Evolutionary conservation across 1,140 invertebrate genomes (phyloP).

Genomic region (Pantala flavescens): DNA sequence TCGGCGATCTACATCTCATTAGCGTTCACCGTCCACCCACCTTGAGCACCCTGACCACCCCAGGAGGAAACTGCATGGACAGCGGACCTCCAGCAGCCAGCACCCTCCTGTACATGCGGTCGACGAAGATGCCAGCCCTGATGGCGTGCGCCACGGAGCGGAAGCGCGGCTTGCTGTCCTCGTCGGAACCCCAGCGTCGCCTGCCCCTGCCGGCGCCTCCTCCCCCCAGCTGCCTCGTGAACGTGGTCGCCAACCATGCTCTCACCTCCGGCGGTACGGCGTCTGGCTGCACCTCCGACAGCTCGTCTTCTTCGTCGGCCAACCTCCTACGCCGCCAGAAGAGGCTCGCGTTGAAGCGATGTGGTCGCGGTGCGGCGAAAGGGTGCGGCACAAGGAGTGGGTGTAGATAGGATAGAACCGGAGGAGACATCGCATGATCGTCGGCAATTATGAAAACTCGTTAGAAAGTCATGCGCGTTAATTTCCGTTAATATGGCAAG

Average conservation of each 20-base stretch:
- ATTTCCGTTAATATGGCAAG: too few species aligned
- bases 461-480: too few species aligned
- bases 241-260: conserved; percentile 96
- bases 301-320: conserved; percentile 84
- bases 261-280: conserved; percentile 90
- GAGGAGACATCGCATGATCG: not conserved
- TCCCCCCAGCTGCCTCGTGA: conserved; percentile 65
- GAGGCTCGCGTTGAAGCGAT: not conserved
- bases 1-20: too few species aligned
- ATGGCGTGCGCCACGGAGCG: conserved; percentile 95
- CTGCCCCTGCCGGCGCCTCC: conserved; percentile 47
- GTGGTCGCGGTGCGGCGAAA: not conserved
- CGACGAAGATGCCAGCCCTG: conserved; percentile 93
- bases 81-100: conserved; percentile 35
- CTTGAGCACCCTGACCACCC: conserved; percentile 80
- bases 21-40: conserved; percentile 38
- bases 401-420: not conserved
- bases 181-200: conserved; percentile 64
- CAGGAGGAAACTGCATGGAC: conserved; percentile 75
- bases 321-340: conserved; percentile 43
- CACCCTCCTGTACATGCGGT: conserved; percentile 84
- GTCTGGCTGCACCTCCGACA: conserved; percentile 91
- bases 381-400: not conserved
- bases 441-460: too few species aligned
- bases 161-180: conserved; percentile 77